Base-by-base conservation (phyloP, 2,888 invertebrate species). In the Drosophila merina region DNA sequence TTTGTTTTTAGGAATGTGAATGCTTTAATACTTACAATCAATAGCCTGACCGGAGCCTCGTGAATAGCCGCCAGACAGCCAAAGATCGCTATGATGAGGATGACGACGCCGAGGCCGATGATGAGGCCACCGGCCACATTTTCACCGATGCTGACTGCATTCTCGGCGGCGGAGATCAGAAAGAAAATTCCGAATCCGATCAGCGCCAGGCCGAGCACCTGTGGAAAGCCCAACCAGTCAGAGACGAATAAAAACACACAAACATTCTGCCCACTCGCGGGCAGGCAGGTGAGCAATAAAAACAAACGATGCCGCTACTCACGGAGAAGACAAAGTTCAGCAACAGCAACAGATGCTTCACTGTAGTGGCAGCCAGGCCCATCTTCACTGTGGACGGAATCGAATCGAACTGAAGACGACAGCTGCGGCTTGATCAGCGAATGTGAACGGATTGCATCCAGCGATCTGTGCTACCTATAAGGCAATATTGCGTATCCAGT, bases 141-240 rank as follows among this genome's bases (percentile, higher is more conserved):
- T 59, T 90, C 90, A 6, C 90, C 90, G 63, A 90, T 88, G 78
- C 86, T 88, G 30, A 90, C 81, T 30, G 81, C 75, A 48, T 79
- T 87, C 47, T 80, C 76, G n/a, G 78, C 73, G 51, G 73, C 75
- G 72, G 86, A 86, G 52, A 88, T 71, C 78, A 90, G 60, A 72
- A 90, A 89, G 67, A 85, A 90, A 42, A 90, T 80, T 44, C 90
- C 90, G 72, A 89, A 90, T 6, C 77, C 89, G 64, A 90, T 74
- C 40, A 90, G 60, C 72, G 80, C 72, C 49, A 90, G 56, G 0
- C 88, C 89, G 28, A 90, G 77, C 52, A 90, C 76, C 90, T 90
- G 75, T 55, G 55, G 59, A 60, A 64, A 56, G 31, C 42, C 28
- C 26, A 47, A n/a, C 33, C n/a, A 26, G 10, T 57, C 31, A 33